Evolutionary conservation across 2,888 invertebrate genomes (phyloP), one percentile per base, ranked within the genome.

Genomic region (Theodoxus fluviatilis): DNA sequence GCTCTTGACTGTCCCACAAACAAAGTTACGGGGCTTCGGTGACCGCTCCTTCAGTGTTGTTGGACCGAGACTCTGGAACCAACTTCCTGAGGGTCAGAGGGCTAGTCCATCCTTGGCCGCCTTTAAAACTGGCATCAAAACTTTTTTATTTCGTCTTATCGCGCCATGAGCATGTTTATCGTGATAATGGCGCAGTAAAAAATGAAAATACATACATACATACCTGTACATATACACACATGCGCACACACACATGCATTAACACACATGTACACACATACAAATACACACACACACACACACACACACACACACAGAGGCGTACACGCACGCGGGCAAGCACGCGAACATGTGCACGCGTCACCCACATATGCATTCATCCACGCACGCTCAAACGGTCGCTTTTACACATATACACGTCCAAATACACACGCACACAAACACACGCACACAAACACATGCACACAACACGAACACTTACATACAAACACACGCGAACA

Each of bases 211-310:
- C 15, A 43, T 18, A 43, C 43, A 15, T 43, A 15, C 43, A 43
- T 43, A 12, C 18, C 15, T 1, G 12, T 9, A 59, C 33, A 2
- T 3, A 33, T 31, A 59, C 2, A 22, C 22, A 9, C 12, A 15
- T 18, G 22, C 57, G 33, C 57, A 57, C 57, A 57, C 22, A 57
- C 28, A 25, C 57, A 57, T 28, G 28, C 57, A 57, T 52, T n/a
- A 7, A 25, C 57, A 57, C n/a, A 57, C 28, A 57, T 33, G 33
- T 18, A 57, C 57, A 6, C 22, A 25, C 57, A 57, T 33, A 57
- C 57, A 3, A 59, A 3, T 28, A 57, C 28, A 28, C 28, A 57
- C n/a, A 57, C 22, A 1, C 40, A 65, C 18, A 40, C 28, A 52
- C 25, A 25, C n/a, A 57, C 33, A 18, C 33, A 57, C n/a, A 57